These are phyloP conservation scores for Gobio gobio DNA, from an alignment of 2,113 vertebrate genomes.

Conservation along the genomic window DNA sequence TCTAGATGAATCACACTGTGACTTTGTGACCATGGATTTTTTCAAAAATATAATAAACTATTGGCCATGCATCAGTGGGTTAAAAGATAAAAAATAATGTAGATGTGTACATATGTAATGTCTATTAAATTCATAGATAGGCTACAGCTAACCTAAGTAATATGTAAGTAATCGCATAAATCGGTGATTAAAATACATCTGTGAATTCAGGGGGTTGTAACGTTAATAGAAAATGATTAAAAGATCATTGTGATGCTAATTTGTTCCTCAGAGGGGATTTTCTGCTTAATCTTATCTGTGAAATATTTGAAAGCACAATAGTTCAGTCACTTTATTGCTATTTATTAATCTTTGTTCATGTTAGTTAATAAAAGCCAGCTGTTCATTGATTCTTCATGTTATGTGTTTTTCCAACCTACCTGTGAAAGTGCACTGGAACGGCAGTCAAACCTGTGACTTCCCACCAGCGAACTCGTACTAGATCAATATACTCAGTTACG, in stretches of 20 bases:
- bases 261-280: constrained; percentile 23
- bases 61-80: background rate
- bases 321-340: background rate
- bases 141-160: no score
- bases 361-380: no score
- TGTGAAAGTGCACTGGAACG: no score
- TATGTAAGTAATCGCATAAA: background rate
- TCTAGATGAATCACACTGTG: background rate
- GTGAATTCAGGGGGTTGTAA: constrained; percentile 19
- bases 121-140: no score
- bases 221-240: constrained; percentile 31
- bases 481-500: no score
- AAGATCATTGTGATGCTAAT: constrained; percentile 43
- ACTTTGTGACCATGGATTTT: background rate
- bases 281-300: constrained; percentile 9
- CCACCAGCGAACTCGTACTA: no score
- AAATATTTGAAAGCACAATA: constrained; percentile 3
- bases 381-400: no score
- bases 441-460: no score
- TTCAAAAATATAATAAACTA: no score
- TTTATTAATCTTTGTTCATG: no score
- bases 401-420: no score
- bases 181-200: constrained; percentile 29
- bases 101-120: background rate
- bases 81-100: background rate